Conservation (phyloP, 2,113 vertebrate species). For the Rhinolophus sinicus region DNA sequence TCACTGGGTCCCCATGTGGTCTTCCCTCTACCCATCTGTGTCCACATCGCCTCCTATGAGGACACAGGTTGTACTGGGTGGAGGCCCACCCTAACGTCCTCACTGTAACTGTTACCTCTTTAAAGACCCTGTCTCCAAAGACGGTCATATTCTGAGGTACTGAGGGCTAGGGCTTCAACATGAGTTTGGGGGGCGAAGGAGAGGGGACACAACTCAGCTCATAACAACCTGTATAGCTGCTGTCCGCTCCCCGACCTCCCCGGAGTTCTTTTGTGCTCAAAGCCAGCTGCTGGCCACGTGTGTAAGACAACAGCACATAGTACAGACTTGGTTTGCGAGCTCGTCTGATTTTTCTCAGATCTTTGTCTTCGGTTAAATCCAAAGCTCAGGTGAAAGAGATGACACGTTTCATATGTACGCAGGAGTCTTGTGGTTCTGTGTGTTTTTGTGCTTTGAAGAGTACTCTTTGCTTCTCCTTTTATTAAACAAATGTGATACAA, state of each 20-base stretch:
- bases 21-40: too few relatives aligned
- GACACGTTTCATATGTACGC: not conserved
- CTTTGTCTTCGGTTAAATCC: not conserved
- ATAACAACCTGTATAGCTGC: not conserved
- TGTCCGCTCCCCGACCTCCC: not conserved
- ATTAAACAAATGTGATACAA: conserved; percentile 70
- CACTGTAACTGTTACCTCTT: not conserved
- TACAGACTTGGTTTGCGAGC: not conserved
- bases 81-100: not conserved
- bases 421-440: not conserved
- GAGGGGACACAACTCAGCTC: not conserved
- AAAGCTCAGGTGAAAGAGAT: not conserved
- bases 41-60: not conserved
- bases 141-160: not conserved
- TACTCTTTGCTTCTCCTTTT: conserved; percentile 51
- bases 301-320: too few relatives aligned
- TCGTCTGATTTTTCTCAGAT: not conserved
- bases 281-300: accelerated
- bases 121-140: not conserved
- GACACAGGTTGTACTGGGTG: not conserved
- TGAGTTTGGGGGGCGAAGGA: too few relatives aligned
- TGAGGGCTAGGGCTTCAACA: not conserved
- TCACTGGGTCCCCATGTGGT: not conserved
- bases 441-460: not conserved
- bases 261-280: not conserved